phyloP scores from a whole-genome alignment of 2,797 vertebrate species.

The Okamejei kenojei region DNA sequence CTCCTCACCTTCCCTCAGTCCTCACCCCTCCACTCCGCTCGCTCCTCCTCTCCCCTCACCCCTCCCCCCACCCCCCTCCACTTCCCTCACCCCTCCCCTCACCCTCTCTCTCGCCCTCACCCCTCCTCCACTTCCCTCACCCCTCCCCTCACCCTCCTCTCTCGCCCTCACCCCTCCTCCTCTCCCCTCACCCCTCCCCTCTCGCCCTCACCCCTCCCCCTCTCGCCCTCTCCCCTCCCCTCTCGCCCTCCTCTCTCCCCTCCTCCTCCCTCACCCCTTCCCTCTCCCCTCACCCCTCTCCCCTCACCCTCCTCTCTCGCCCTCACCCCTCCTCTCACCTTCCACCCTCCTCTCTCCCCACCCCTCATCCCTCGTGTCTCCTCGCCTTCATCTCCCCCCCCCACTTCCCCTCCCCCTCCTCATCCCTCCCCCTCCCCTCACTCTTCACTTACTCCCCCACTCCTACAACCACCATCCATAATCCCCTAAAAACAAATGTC shows the following conservation, averaged over 20 bases:
- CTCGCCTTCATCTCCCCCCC: not conserved
- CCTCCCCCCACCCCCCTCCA: no score
- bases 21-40: not conserved
- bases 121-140: not conserved
- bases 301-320: not conserved
- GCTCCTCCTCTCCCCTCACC: not conserved
- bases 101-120: not conserved
- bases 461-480: no score
- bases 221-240: no score
- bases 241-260: no score
- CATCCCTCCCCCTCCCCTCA: no score
- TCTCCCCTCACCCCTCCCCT: no score
- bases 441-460: not conserved
- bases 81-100: not conserved
- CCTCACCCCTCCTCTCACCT: not conserved
- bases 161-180: not conserved
- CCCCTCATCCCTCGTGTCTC: no score
- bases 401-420: not conserved
- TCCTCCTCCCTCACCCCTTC: not conserved
- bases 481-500: no score
- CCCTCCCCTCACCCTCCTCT: not conserved
- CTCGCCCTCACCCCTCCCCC: no score
- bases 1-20: no score
- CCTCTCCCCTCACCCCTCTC: not conserved
- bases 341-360: not conserved